A percentile compares a stretch with the other conserved stretches of the same genome.
These are phyloP conservation scores for Cyclura pinguis DNA, from an alignment of 2,797 vertebrate genomes.

Conservation along the genomic window DNA sequence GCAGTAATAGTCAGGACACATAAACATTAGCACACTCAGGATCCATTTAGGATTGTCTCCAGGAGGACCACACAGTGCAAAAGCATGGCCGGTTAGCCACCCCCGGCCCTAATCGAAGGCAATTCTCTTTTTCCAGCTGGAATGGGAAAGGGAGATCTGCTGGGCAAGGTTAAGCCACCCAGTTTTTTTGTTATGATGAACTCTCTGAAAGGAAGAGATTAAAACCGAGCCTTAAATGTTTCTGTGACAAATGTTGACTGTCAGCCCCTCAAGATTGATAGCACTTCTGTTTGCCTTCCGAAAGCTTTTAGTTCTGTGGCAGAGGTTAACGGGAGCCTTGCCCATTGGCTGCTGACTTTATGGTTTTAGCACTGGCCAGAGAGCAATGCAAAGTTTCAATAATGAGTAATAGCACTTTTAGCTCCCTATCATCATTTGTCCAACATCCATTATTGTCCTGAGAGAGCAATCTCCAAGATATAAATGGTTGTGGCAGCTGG, in stretches of 20 bases:
- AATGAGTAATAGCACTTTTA: conserved; percentile 80
- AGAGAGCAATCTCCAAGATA: conserved; percentile 77
- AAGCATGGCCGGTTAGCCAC: conserved; percentile 23
- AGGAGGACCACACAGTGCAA: conserved; percentile 79
- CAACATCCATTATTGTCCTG: conserved; percentile 79
- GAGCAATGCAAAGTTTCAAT: conserved; percentile 73
- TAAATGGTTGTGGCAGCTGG: conserved; percentile 80
- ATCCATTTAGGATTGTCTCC: conserved; percentile 63
- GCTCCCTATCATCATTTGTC: conserved; percentile 83
- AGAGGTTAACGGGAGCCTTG: conserved; percentile 75
- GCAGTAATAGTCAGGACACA: conserved; percentile 68
- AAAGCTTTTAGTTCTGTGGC: conserved; percentile 83
- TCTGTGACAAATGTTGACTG: conserved; percentile 81
- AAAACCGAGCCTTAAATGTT: conserved; percentile 80
- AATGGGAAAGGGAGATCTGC: conserved; percentile 66
- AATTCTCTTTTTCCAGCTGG: conserved; percentile 72
- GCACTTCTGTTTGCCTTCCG: conserved; percentile 75
- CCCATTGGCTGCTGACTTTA: conserved; percentile 62
- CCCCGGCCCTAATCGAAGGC: conserved; percentile 56
- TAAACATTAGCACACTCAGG: conserved; percentile 72
- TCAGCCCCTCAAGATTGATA: conserved; percentile 78
- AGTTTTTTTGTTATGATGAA: conserved; percentile 79
- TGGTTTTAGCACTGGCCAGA: conserved; percentile 72
- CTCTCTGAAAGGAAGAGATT: conserved; percentile 78
- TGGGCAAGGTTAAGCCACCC: conserved; percentile 63